Base-by-base conservation (phyloP, 2,797 vertebrate species). In the Brotogeris chrysoptera region DNA sequence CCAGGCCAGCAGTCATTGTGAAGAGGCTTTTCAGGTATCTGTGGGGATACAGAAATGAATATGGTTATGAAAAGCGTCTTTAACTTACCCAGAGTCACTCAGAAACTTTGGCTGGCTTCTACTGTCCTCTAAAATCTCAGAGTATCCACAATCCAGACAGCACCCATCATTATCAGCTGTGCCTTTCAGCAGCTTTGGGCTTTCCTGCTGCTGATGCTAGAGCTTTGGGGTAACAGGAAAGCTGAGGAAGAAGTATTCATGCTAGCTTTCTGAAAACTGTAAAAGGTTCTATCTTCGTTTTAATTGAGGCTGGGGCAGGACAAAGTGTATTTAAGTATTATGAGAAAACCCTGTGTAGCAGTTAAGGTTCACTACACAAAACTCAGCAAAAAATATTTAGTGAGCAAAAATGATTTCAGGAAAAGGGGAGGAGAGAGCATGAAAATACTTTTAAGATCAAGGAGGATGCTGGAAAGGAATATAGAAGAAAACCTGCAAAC, bases 1-100 rank as follows among this genome's bases (percentile, higher is more conserved):
- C 97, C 79, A 98, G 96, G 53, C 97, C 97, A 0, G 96, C 97
- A 20, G 91, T 80, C 98, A 98, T 98, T 8, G 34, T 52, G 57
- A 49, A 28, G 81, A 34, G 14, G 36, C 90, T 34, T 39, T 16
- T 49, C 8, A 20, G 39, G 46, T 81, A 50, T 43, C 88, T 91
- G 94, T 95, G 78, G 49, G 61, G 57, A 93, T 43, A 90, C 34
- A 89, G 71, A 86, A 95, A 96, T 52, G 1, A 72, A 50, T 25
- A 18, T 5, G 5, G 47, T 94, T n/a, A 8, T 5, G 4, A 71
- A 47, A 92, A 86, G 5, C 17, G 34, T 38, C 71, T 80, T 80
- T 70, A 63, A 39, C 69, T 66, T 52, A 39, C 27, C 43, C 46
- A 28, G 59, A 59, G 44, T 32, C 73, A 64, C 17, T 90, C 53